These are phyloP conservation scores for Caloenas nicobarica DNA, from an alignment of 2,113 vertebrate species.

Conservation along the genomic window DNA sequence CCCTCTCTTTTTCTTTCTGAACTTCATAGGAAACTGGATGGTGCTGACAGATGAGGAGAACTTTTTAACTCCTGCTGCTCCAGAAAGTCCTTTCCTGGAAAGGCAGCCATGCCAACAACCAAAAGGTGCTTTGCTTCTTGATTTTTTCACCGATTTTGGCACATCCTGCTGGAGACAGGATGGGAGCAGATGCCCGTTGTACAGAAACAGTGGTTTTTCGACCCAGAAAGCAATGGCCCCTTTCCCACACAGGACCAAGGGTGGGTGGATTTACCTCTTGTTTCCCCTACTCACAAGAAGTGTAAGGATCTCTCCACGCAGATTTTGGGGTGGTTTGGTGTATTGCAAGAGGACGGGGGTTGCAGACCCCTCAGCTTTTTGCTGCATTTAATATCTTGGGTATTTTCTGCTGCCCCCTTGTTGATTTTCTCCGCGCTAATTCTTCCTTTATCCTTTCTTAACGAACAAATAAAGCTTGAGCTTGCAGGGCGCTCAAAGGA, in stretches of 20 bases:
- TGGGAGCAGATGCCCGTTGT: background rate
- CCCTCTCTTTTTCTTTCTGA: background rate
- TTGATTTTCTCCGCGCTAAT: background rate
- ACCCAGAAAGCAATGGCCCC: background rate
- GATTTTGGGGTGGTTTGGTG: background rate
- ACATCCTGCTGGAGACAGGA: background rate
- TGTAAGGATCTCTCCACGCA: background rate
- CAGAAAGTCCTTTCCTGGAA: background rate
- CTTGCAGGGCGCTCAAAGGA: background rate
- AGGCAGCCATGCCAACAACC: background rate
- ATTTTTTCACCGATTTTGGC: background rate
- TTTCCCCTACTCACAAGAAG: background rate
- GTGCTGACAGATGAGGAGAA: background rate
- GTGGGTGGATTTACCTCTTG: background rate
- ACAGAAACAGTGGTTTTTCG: background rate
- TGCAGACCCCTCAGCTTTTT: background rate
- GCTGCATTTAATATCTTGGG: background rate
- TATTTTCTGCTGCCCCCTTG: background rate
- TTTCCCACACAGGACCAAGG: rapidly evolving
- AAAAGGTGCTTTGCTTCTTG: background rate
- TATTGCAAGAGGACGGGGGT: background rate
- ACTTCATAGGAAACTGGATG: background rate
- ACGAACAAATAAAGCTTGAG: background rate
- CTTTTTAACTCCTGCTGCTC: background rate
- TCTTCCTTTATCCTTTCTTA: background rate